Evolutionary conservation across 2,888 invertebrate genomes (phyloP), one percentile per base, ranked within the genome.

Genomic region (Digitonthophagus gazella): DNA sequence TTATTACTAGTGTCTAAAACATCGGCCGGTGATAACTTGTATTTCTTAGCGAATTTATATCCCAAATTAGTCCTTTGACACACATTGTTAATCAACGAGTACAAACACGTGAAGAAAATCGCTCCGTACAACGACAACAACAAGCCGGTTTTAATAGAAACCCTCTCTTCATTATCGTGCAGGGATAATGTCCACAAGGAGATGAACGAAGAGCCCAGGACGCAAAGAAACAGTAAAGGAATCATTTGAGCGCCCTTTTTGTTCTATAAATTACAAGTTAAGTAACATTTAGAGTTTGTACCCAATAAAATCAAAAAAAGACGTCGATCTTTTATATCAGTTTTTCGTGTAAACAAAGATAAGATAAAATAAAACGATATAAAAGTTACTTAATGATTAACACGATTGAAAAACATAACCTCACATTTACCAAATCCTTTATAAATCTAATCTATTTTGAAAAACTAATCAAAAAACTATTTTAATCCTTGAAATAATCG

Each of bases 1-100:
- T 91, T 92, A 84, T 92, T 92, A 65, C 87, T 90, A 73, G 91
- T 90, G 78, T 92, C 92, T 74, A 89, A 84, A 63, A 91, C 89
- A 76, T 91, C 91, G 6, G 88, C 88, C 75, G 86, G 84, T 77
- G 86, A 87, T 14, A 92, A 86, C 65, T 87, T 86, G 83, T 90
- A 90, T 79, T 88, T 88, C 79, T 86, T 86, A 0, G 89, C 83
- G 75, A 90, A 85, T 63, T 85, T 83, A 20, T 86, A 83, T 15
- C 91, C 91, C 57, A 82, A 80, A 64, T 80, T 82, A 8, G 91
- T 90, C 77, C 86, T 85, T 76, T 90, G 81, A 22, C 87, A 85
- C 64, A 87, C 81, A 75, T 87, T 85, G 80, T 90, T 90, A 69
- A 89, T 83, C 75, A 89, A 85, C 79, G 89, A 88, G 79, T 89